Conservation (phyloP, 92 coral and sea anemone species). For the Parazoanthus atlanticus region DNA sequence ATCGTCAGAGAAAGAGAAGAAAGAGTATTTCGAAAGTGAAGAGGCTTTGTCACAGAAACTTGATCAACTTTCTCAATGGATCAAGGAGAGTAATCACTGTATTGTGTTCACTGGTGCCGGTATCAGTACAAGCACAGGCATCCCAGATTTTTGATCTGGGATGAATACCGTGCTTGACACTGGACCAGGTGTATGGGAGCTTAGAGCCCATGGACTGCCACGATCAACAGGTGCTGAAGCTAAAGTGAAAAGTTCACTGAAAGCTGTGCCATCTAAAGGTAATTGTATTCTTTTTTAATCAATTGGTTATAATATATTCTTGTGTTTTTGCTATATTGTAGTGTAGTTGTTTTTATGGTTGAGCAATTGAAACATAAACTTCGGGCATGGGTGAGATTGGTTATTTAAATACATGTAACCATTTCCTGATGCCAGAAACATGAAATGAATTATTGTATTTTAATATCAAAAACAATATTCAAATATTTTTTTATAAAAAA, state of each 20-base stretch:
- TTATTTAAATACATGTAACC: too few relatives aligned
- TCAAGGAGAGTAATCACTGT: conserved; percentile 68
- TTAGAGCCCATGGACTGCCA: conserved; percentile 54
- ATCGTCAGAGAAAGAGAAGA: conserved; percentile 59
- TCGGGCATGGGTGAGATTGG: too few relatives aligned
- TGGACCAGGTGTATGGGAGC: conserved; percentile 81
- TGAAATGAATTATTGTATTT: too few relatives aligned
- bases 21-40: conserved; percentile 72
- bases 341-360: too few relatives aligned
- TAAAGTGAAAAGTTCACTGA: conserved; percentile 47
- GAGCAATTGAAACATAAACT: too few relatives aligned
- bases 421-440: too few relatives aligned
- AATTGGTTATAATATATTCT: too few relatives aligned
- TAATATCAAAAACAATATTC: too few relatives aligned
- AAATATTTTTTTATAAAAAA: too few relatives aligned
- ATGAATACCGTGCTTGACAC: conserved; percentile 76
- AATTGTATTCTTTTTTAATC: neutral
- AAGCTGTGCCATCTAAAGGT: conserved; percentile 68
- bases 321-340: too few relatives aligned
- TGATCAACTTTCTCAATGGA: conserved; percentile 61
- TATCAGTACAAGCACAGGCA: conserved; percentile 80
- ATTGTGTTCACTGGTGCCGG: conserved; percentile 84
- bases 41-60: conserved; percentile 56
- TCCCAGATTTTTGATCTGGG: conserved; percentile 78
- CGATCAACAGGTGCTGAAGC: conserved; percentile 41